Evolutionary conservation across 1,140 invertebrate genomes (phyloP).

Genomic region (Drosophila leontia): DNA sequence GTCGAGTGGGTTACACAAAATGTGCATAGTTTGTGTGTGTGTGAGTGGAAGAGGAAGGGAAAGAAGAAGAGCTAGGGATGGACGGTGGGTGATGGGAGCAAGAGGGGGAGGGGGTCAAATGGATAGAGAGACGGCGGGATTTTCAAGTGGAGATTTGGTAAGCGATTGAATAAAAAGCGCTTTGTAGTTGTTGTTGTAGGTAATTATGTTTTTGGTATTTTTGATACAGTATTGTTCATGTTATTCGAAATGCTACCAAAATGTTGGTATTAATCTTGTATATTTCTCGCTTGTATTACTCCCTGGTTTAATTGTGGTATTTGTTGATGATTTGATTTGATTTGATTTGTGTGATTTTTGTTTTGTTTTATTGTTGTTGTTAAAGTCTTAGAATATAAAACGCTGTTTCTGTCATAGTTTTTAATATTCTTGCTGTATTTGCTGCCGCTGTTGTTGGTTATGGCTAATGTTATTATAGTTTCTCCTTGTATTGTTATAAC

Average conservation of each 20-base stretch:
- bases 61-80: constrained; percentile 1
- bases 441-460: not conserved
- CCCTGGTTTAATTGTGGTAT: not conserved
- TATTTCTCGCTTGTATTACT: not conserved
- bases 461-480: constrained; percentile 10
- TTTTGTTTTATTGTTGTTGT: not conserved
- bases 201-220: not conserved
- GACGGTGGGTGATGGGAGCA: not conserved
- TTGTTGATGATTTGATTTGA: not conserved
- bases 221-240: not conserved
- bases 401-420: not conserved
- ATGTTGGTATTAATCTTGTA: too few relatives aligned
- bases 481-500: constrained; percentile 13
- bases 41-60: constrained; percentile 8
- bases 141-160: constrained; percentile 44
- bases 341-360: not conserved
- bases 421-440: not conserved
- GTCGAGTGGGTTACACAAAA: constrained; percentile 57
- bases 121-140: constrained; percentile 3
- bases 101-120: constrained; percentile 11
- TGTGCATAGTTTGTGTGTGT: constrained; percentile 21
- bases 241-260: too few relatives aligned
- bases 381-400: not conserved
- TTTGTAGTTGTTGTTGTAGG: not conserved
- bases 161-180: constrained; percentile 56